Evolutionary conservation across 2,113 vertebrate genomes (phyloP), one percentile per base, ranked within the genome.

Genomic region (Oenanthe oenanthe): DNA sequence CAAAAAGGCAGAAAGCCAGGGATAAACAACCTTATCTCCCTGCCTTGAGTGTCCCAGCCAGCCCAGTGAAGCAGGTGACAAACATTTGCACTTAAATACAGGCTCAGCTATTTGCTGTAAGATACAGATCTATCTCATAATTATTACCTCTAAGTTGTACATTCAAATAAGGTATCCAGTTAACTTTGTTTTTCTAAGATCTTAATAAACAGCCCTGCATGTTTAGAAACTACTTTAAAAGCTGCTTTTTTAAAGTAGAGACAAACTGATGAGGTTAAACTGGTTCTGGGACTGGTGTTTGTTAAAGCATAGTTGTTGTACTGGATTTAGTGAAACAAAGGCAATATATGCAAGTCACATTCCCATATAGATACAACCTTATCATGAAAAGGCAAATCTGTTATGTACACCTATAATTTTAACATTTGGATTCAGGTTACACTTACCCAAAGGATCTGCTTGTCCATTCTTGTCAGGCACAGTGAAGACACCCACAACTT

Each of bases 401-500:
- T 66, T 75, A 40, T 1, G 22, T 24, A 70, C 12, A 21, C 17
- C 72, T 76, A 51, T n/a, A 72, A 90, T 89, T 73, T 90, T 73
- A 80, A 88, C 38, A n/a, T 43, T 47, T 34, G 17, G 38, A 75
- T 90, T 74, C 80, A 63, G 17, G 54, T 47, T 71, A 45, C 50
- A 98, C 99, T 99, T 96, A 99, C 99, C 99, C 81, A 99, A 95
- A 7, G 99, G 99, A 95, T 99, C 99, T 6, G 99, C 98, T 97
- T 99, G 99, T 70, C 99, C 99, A 91, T 99, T 99, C 95, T 98
- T 99, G 97, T 99, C 99, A 43, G 99, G 99, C 57, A 99, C 98
- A 0, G 99, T 99, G 97, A 99, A 99, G 58, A 99, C 99, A 1
- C 99, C 99, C 80, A 99, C 99, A 9, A 99, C 97, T 86, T 98